Evolutionary conservation across 30 jellyfish, hydroid and myxozoan genomes (phyloP), one percentile per base, ranked within the genome.

Genomic region (Nemopilema nomurai): DNA sequence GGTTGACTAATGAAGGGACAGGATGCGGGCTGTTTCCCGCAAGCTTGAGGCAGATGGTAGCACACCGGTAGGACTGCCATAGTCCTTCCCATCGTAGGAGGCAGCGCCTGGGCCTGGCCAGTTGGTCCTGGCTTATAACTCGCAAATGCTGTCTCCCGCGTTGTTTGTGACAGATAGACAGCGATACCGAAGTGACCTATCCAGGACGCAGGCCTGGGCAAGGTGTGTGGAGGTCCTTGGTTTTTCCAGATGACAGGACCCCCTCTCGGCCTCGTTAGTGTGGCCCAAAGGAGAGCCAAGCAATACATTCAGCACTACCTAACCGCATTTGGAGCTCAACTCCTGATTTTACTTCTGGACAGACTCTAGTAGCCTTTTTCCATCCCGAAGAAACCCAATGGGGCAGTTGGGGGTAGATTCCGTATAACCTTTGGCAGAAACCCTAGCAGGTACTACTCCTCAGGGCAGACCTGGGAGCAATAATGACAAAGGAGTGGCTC

Each of bases 141-240:
- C 52, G 87, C 25, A 51, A 49, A 79, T 77, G 87, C 64, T 30
- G 52, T 18, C 25, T 77, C 76, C 87, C 51, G 76, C n/a, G 82
- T 77, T 77, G 87, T 79, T 77, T 25, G 28, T 8, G 52, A 4
- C 82, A 3, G 82, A 8, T 18, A 19, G 1, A 22, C 49, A 25
- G 6, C n/a, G 77, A n/a, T n/a, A n/a, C 87, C 53, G 76, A 52
- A 77, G 87, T 77, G 82, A 1, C 87, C 82, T 77, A 79, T 77
- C 87, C 76, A 77, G 87, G 0, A 57, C 31, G 76, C 87, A 19
- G 53, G 87, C 87, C 87, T 41, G 75, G 87, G 87, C 62, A 49
- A 23, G 52, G 68, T 18, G 32, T 3, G 22, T 41, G 82, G 87
- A 51, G 82, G 30, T 6, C 77, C 68, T 19, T 25, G 18, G 18